These are phyloP conservation scores for Thamnophis sirtalis DNA, from an alignment of 2,113 vertebrate species.

Conservation along the genomic window DNA sequence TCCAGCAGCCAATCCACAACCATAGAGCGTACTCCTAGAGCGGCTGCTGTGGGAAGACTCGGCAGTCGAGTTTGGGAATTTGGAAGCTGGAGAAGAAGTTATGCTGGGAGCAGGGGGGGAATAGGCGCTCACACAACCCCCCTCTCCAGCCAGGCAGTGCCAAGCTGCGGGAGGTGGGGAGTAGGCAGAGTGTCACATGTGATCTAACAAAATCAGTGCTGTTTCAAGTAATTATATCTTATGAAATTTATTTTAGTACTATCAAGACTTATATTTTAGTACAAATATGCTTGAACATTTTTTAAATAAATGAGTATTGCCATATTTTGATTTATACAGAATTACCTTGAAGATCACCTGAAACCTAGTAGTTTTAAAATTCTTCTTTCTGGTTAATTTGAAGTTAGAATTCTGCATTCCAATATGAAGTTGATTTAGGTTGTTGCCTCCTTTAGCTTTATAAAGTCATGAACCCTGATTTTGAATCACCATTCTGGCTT, in stretches of 20 bases:
- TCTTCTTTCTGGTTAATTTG: not conserved
- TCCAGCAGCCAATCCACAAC: too few relatives aligned
- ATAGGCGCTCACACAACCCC: too few relatives aligned
- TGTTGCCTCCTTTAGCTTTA: not conserved
- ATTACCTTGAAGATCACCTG: not conserved
- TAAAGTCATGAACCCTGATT: not conserved
- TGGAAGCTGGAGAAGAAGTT: too few relatives aligned
- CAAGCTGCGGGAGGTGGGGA: too few relatives aligned
- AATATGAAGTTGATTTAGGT: not conserved
- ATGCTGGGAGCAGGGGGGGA: too few relatives aligned
- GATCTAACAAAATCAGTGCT: not conserved
- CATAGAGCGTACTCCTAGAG: too few relatives aligned
- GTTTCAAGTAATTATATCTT: not conserved
- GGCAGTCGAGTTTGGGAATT: too few relatives aligned
- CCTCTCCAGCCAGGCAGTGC: too few relatives aligned
- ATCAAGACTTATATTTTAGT: not conserved
- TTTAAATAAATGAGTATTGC: not conserved
- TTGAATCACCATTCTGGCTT: not conserved
- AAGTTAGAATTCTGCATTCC: too few relatives aligned
- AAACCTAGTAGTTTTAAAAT: not conserved
- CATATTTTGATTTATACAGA: not conserved
- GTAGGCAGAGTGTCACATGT: too few relatives aligned
- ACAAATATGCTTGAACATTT: not conserved
- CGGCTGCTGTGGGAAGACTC: too few relatives aligned
- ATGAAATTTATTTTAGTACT: not conserved